Conservation (phyloP, 2,113 vertebrate genomes). For the Tauraco erythrolophus region DNA sequence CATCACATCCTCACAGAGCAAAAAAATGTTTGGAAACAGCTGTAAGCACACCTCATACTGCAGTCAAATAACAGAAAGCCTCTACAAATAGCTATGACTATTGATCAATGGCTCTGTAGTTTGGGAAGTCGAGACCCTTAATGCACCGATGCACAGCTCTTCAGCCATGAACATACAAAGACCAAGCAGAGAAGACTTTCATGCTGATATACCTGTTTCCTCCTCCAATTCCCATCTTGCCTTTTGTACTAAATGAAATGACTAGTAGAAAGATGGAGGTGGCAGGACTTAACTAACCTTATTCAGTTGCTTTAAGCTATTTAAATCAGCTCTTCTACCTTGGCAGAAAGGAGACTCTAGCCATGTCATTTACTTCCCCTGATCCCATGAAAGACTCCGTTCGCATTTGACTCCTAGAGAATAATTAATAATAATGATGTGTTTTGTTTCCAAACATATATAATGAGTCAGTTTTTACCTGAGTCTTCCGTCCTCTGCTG, state of each 20-base stretch:
- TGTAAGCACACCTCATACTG: not conserved
- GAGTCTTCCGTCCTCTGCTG: slow-evolving; percentile 94
- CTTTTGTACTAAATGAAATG: not conserved
- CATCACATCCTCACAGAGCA: not conserved
- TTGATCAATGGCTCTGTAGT: not conserved
- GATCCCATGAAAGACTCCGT: not conserved
- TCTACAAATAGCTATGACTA: not conserved
- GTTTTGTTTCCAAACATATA: slow-evolving; percentile 5
- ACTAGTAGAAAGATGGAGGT: not conserved
- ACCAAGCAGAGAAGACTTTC: not conserved
- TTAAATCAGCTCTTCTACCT: not conserved
- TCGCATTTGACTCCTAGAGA: not conserved
- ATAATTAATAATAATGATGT: not conserved
- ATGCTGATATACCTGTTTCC: not conserved
- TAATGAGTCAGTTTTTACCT: slow-evolving; percentile 77
- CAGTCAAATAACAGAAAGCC: not conserved
- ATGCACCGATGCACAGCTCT: not conserved
- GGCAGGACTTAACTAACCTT: not conserved
- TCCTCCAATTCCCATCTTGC: not conserved
- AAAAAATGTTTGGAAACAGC: not conserved
- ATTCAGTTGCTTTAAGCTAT: not conserved
- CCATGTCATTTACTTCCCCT: not conserved
- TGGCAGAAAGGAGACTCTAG: not conserved
- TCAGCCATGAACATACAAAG: not conserved
- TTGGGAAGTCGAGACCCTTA: not conserved